Percentiles rank a stretch among this genome's conserved stretches.
These are phyloP conservation scores for Caenorhabditis sulstoni DNA, from an alignment of 2,888 invertebrate species.

Conservation along the genomic window DNA sequence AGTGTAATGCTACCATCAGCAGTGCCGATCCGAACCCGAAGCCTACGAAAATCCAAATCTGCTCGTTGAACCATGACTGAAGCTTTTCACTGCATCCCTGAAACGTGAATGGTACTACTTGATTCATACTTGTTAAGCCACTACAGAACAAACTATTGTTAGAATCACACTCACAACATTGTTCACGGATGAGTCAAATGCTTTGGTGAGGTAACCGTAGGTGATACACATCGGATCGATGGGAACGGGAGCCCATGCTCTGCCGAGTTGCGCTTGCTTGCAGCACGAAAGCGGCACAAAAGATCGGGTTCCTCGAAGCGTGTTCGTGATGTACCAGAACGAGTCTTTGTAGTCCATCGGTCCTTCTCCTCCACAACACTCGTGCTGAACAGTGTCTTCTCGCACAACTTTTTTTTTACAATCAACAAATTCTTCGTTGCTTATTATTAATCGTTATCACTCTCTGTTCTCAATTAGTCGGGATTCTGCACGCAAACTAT, in stretches of 20 bases:
- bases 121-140: too few species aligned
- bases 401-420: conserved; percentile 7
- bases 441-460: conserved; percentile 30
- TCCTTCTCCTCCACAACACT: conserved; percentile 77
- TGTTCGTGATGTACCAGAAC: conserved; percentile 80
- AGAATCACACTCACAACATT: conserved; percentile 64
- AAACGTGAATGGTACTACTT: conserved; percentile 20
- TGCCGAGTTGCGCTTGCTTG: conserved; percentile 72
- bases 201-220: conserved; percentile 71
- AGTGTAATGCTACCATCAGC: conserved; percentile 70
- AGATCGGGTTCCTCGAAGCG: conserved; percentile 74
- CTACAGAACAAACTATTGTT: too few species aligned
- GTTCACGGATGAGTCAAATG: conserved; percentile 75
- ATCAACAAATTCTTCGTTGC: not conserved
- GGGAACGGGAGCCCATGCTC: conserved; percentile 76
- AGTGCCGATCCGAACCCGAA: conserved; percentile 71
- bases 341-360: conserved; percentile 76
- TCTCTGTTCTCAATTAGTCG: conserved; percentile 34
- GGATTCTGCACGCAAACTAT: conserved; percentile 38
- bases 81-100: conserved; percentile 74
- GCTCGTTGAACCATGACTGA: conserved; percentile 73
- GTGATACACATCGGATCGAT: conserved; percentile 79
- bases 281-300: conserved; percentile 78
- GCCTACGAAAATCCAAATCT: conserved; percentile 71
- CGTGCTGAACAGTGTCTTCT: conserved; percentile 68